Conservation (phyloP, 2,797 vertebrate genomes). For the Esox lucius region DNA sequence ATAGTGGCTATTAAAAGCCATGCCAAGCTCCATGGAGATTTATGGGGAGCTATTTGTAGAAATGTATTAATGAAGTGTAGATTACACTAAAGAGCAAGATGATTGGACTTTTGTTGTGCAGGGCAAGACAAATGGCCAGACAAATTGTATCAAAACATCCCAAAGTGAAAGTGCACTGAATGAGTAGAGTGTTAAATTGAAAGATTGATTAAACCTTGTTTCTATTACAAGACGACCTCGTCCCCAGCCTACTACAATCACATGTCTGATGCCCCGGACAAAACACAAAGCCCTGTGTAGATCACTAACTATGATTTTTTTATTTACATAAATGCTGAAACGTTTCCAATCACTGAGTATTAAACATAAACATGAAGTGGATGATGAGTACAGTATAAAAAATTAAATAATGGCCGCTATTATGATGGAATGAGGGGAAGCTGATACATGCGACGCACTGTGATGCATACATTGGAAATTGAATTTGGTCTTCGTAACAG, state of each 20-base stretch:
- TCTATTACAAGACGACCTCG: neutral
- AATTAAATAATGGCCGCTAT: neutral
- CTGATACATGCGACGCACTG: no score
- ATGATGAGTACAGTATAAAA: neutral
- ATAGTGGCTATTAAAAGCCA: slow-evolving; percentile 34
- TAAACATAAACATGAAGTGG: neutral
- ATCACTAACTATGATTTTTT: neutral
- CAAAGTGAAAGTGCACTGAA: neutral
- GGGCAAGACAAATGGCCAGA: slow-evolving; percentile 6
- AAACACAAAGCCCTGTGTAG: neutral
- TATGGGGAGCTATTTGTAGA: slow-evolving; percentile 42
- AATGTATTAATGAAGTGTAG: slow-evolving; percentile 50
- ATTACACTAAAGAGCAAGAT: slow-evolving; percentile 29
- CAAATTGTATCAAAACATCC: slow-evolving; percentile 24
- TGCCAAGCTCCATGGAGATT: slow-evolving; percentile 45
- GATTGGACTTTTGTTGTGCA: slow-evolving; percentile 10
- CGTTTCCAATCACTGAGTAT: neutral
- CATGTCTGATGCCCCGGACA: neutral
- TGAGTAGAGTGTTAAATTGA: slow-evolving; percentile 23
- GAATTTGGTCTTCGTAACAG: no score
- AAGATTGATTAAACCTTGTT: slow-evolving; percentile 13
- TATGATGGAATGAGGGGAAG: neutral
- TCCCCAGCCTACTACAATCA: neutral
- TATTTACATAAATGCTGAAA: neutral
- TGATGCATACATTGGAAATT: no score